These are phyloP conservation scores for Nycteola revayana DNA, from an alignment of 2,888 invertebrate genomes.

Conservation along the genomic window DNA sequence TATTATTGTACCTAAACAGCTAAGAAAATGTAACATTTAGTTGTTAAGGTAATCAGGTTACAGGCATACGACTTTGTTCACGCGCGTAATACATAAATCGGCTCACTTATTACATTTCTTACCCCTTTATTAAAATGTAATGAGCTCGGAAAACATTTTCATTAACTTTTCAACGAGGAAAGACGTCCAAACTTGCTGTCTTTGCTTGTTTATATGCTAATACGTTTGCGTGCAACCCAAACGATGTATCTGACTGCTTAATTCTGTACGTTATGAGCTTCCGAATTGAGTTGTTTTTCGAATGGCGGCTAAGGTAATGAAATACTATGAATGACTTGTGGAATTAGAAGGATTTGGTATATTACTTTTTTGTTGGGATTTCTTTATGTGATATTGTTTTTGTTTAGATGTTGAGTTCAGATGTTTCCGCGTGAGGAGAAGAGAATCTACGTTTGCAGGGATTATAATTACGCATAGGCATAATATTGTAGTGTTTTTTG, in stretches of 20 bases:
- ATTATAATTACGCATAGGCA: no score
- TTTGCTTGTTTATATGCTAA: constrained; percentile 66
- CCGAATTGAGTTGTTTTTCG: constrained; percentile 16
- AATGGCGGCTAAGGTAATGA: constrained; percentile 14
- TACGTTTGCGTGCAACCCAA: constrained; percentile 42
- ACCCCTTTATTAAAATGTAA: constrained; percentile 40
- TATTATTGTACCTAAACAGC: no score
- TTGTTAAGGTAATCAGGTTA: no score
- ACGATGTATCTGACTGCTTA: constrained; percentile 6
- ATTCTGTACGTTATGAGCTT: constrained; percentile 20
- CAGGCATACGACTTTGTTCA: no score
- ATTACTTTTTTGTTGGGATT: constrained; percentile 15
- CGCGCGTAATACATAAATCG: no score
- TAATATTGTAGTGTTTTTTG: no score
- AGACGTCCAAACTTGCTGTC: constrained; percentile 43
- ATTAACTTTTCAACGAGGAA: constrained; percentile 43
- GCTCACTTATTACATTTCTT: constrained; percentile 8
- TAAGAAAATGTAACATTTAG: no score
- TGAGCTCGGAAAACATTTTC: constrained; percentile 47
- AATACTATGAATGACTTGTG: constrained; percentile 14
- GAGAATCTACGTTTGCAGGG: no score
- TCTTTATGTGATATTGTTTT: constrained; percentile 3
- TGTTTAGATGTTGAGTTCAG: no score
- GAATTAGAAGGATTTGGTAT: constrained; percentile 26
- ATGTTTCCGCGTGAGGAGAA: no score